A percentile compares a stretch with the other conserved stretches of the same genome.
Conservation (phyloP, 2,888 invertebrate genomes). For the Cerastoderma edule region DNA sequence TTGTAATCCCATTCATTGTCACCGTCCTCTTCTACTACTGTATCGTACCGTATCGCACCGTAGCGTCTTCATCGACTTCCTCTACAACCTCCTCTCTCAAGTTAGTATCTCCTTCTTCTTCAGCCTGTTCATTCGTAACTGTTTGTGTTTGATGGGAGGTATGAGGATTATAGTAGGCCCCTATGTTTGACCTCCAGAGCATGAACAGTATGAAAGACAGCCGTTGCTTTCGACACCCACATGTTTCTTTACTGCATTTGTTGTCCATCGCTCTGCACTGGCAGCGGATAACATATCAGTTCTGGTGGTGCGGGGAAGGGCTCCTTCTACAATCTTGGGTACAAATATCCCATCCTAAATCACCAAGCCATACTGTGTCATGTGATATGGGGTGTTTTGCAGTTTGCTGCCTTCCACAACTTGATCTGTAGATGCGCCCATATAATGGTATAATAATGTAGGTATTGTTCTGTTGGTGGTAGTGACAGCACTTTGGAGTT, state of each 20-base stretch:
- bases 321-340: too few species aligned
- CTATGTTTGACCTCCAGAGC: neutral
- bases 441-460: slow-evolving; percentile 14
- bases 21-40: too few species aligned
- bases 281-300: neutral
- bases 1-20: too few species aligned
- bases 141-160: neutral
- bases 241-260: neutral
- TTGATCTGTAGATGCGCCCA: slow-evolving; percentile 31
- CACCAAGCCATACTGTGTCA: too few species aligned
- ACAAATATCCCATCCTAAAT: too few species aligned
- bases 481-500: slow-evolving; percentile 24
- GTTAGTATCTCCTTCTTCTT: neutral
- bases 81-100: neutral
- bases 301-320: slow-evolving; percentile 7
- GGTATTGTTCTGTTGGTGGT: slow-evolving; percentile 32
- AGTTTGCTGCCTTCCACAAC: slow-evolving; percentile 26
- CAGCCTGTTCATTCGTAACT: neutral
- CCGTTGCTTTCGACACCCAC: neutral
- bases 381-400: too few species aligned
- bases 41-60: too few species aligned
- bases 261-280: neutral
- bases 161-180: neutral
- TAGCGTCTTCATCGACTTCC: neutral
- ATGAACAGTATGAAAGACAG: neutral